Base-by-base conservation (phyloP, 2,113 vertebrate species). In the Sylvietta virens region DNA sequence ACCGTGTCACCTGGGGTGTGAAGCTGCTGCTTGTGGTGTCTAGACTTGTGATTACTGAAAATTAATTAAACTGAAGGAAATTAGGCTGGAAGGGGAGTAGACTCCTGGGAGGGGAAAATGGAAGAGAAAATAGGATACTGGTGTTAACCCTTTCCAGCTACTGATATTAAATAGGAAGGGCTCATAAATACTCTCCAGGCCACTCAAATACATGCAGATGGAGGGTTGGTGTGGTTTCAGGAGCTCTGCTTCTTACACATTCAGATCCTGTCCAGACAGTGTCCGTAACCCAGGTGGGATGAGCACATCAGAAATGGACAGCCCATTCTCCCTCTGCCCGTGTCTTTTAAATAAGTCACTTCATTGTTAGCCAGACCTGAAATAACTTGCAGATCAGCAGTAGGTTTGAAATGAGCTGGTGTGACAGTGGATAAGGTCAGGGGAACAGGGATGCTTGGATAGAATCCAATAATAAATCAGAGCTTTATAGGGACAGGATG, bases 1-100 rank as follows among this genome's bases (percentile, higher is more conserved):
- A 69, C 72, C 5, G 2, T 92, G 93, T 95, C 95, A 96, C 92
- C 88, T 92, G 95, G 92, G 88, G 94, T 97, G 95, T 96, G 96
- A 96, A 95, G 95, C 90, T 94, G 94, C 94, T 95, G 88, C 83
- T 94, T 90, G 73, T 94, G 95, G 82, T 96, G 95, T 96, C 95
- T 97, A 97, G 95, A 96, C 94, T 95, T 95, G 94, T 96, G 96
- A 96, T 97, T 97, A 96, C 93, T 93, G 95, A 97, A 97, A 97
- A 96, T 97, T 96, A 97, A 96, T 96, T 97, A 96, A 96, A 96
- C 92, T 90, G 95, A 92, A 96, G 88, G 92, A 96, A 97, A 96
- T 96, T 96, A 96, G 94, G 92, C 96, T 94, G 94, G 92, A 93
- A 95, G 86, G 95, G 86, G 92, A 96, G 93, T 94, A 88, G 95